phyloP scores from a whole-genome alignment of 2,797 vertebrate genomes.

The Yasuhikotakia modesta region DNA sequence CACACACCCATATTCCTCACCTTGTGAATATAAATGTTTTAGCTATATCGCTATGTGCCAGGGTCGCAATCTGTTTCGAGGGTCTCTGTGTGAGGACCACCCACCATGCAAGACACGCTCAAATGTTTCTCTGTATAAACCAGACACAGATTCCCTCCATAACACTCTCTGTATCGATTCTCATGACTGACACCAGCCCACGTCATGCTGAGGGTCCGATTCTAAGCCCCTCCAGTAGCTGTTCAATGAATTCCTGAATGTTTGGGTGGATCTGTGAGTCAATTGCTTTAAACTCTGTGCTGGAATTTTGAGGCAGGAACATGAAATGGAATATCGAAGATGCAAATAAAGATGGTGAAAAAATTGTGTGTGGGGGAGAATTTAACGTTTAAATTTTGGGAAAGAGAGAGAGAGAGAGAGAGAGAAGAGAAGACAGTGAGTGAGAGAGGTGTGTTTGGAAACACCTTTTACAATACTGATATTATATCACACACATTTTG shows the following conservation, averaged over 20 bases:
- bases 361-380: background rate
- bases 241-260: background rate
- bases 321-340: slow-evolving; percentile 2
- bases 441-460: no score
- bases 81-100: slow-evolving; percentile 35
- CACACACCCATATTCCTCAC: background rate
- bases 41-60: slow-evolving; percentile 25
- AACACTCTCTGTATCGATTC: slow-evolving; percentile 1
- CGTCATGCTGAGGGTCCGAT: slow-evolving; percentile 18
- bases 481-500: no score
- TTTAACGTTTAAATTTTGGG: background rate
- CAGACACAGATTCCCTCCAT: slow-evolving; percentile 33
- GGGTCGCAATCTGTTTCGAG: slow-evolving; percentile 32
- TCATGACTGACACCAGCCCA: slow-evolving; percentile 30
- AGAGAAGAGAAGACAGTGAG: slow-evolving; percentile 11
- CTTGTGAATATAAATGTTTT: slow-evolving; percentile 27
- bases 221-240: slow-evolving; percentile 19
- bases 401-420: slow-evolving; percentile 19
- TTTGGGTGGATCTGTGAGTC: slow-evolving; percentile 24
- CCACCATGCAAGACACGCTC: slow-evolving; percentile 25
- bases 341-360: background rate
- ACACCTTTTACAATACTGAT: no score
- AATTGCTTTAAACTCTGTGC: slow-evolving; percentile 28
- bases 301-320: slow-evolving; percentile 26
- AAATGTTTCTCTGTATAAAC: slow-evolving; percentile 26